Evolutionary conservation across 1,140 invertebrate species (phyloP).

Genomic region (Thaumatotibia leucotreta): DNA sequence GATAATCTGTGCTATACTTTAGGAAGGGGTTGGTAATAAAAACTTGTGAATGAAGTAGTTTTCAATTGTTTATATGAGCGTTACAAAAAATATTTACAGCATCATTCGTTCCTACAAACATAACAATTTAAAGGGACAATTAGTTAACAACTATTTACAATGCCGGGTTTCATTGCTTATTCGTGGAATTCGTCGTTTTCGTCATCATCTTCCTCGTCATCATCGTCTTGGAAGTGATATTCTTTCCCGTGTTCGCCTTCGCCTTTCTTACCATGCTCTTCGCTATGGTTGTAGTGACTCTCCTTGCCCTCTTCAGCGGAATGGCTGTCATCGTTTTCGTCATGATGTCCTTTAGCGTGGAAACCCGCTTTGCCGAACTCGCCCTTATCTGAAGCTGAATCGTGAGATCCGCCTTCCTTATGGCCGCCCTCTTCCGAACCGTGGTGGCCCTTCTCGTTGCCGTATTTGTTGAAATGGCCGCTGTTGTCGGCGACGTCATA

Average conservation of each 20-base stretch:
- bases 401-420: conserved; percentile 74
- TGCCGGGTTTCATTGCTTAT: conserved; percentile 8
- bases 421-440: conserved; percentile 74
- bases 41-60: background rate
- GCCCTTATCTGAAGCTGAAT: conserved; percentile 70
- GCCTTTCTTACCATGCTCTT: conserved; percentile 52
- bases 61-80: conserved; percentile 29
- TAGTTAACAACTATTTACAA: conserved; percentile 46
- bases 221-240: conserved; percentile 45
- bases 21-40: background rate
- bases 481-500: conserved; percentile 83
- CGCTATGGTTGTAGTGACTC: conserved; percentile 46
- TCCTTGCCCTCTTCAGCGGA: conserved; percentile 52
- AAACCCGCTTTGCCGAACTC: conserved; percentile 73
- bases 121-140: conserved; percentile 61
- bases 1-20: no score
- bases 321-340: conserved; percentile 68
- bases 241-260: conserved; percentile 47
- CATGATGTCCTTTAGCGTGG: conserved; percentile 70
- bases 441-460: conserved; percentile 71
- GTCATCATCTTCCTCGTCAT: conserved; percentile 46
- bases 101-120: conserved; percentile 53
- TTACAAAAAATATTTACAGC: conserved; percentile 55
- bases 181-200: no score
- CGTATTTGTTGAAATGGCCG: conserved; percentile 81